These are phyloP conservation scores for Drosophila nikananu DNA, from an alignment of 1,140 invertebrate genomes.

Conservation along the genomic window DNA sequence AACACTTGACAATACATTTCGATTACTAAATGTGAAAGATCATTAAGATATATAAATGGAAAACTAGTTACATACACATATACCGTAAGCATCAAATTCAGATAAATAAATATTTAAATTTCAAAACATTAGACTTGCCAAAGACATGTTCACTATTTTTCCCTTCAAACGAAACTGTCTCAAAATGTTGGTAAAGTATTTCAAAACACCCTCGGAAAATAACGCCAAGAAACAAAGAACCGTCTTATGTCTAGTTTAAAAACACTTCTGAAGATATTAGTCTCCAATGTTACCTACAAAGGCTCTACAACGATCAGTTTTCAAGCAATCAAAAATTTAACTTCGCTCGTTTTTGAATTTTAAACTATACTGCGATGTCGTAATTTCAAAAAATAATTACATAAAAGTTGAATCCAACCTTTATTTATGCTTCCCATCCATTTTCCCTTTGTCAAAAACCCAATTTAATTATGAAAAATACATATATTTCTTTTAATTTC, in stretches of 20 bases:
- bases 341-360: too few species aligned
- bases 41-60: slow-evolving; percentile 42
- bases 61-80: slow-evolving; percentile 44
- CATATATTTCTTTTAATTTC: slow-evolving; percentile 23
- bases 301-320: too few species aligned
- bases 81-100: slow-evolving; percentile 47
- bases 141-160: neutral
- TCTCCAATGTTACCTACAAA: too few species aligned
- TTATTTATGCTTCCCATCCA: neutral
- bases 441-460: neutral
- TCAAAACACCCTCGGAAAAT: neutral
- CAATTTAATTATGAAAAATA: slow-evolving; percentile 19
- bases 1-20: slow-evolving; percentile 80
- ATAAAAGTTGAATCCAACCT: neutral
- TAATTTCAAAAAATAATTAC: too few species aligned
- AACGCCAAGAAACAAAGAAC: neutral
- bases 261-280: neutral
- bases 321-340: too few species aligned
- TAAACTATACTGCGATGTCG: too few species aligned
- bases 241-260: neutral
- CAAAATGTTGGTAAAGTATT: neutral
- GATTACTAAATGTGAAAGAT: slow-evolving; percentile 74
- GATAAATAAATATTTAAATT: slow-evolving; percentile 60
- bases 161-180: neutral
- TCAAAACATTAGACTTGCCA: neutral